phyloP scores from a whole-genome alignment of 2,888 invertebrate genomes.

The Frankliniella fusca region DNA sequence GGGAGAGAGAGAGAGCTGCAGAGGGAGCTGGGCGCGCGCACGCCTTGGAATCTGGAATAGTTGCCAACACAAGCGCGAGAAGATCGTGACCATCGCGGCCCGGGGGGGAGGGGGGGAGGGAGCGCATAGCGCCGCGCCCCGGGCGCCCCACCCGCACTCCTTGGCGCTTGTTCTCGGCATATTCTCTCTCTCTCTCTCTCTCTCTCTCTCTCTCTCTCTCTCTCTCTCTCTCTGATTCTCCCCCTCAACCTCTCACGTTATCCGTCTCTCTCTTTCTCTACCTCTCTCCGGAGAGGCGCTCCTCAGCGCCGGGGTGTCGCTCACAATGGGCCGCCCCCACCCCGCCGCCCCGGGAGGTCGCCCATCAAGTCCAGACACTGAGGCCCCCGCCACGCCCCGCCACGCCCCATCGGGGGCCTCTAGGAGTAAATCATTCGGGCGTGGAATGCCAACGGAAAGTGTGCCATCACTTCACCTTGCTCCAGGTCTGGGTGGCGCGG shows the following conservation, averaged over 20 bases:
- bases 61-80: neutral
- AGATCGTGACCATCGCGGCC: neutral
- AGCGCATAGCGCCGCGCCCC: too few species aligned
- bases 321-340: neutral
- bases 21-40: too few species aligned
- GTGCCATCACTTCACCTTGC: neutral
- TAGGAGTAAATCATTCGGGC: neutral
- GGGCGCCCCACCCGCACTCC: too few species aligned
- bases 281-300: neutral
- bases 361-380: slow-evolving; percentile 15
- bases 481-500: too few species aligned
- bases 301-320: neutral
- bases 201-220: neutral
- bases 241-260: neutral
- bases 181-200: neutral
- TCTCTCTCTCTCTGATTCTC: neutral
- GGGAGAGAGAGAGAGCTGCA: neutral
- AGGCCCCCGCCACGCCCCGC: neutral
- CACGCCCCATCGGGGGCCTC: neutral
- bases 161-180: too few species aligned
- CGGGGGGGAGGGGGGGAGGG: neutral
- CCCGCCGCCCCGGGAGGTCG: neutral
- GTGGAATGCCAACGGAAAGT: neutral
- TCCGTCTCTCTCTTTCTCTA: too few species aligned
- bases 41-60: neutral